Evolutionary conservation across 1,140 invertebrate genomes (phyloP).

Genomic region (Lasaia peninsularis): DNA sequence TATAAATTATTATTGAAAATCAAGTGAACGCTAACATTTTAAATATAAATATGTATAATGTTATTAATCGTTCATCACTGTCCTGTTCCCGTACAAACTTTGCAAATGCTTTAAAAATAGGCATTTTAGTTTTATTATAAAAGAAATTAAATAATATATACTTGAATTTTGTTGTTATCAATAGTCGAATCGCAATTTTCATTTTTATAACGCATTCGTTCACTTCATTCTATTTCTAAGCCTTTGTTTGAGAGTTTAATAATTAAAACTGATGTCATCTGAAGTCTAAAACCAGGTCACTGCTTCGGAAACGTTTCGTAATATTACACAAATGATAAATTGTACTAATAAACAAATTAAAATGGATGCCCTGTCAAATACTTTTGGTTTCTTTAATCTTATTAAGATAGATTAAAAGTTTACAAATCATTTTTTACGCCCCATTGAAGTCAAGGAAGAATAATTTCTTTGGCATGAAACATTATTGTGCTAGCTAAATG

Average conservation of each 20-base stretch:
- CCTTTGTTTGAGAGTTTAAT: constrained; percentile 11
- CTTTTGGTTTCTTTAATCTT: constrained; percentile 7
- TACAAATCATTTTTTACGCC: constrained; percentile 1
- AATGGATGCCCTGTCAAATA: constrained; percentile 10
- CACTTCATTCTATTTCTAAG: constrained; percentile 5
- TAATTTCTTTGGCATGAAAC: not conserved
- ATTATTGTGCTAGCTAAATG: not conserved
- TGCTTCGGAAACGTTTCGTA: constrained; percentile 12
- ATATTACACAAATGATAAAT: constrained; percentile 1
- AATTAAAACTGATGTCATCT: constrained; percentile 14
- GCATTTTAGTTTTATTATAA: too few relatives aligned
- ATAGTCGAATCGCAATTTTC: too few relatives aligned
- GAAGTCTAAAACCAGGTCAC: constrained; percentile 23
- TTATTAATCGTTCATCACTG: too few relatives aligned
- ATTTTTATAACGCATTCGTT: not conserved
- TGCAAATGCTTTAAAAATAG: too few relatives aligned
- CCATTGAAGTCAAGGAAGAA: not conserved
- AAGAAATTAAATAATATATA: too few relatives aligned
- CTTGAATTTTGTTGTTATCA: too few relatives aligned
- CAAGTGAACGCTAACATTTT: not conserved
- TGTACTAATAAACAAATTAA: constrained; percentile 4
- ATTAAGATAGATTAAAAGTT: constrained; percentile 2
- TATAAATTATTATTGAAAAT: not conserved
- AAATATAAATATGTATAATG: too few relatives aligned
- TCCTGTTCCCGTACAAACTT: too few relatives aligned